Evolutionary conservation across 2,888 invertebrate genomes (phyloP).

Genomic region (Caenorhabditis afra): DNA sequence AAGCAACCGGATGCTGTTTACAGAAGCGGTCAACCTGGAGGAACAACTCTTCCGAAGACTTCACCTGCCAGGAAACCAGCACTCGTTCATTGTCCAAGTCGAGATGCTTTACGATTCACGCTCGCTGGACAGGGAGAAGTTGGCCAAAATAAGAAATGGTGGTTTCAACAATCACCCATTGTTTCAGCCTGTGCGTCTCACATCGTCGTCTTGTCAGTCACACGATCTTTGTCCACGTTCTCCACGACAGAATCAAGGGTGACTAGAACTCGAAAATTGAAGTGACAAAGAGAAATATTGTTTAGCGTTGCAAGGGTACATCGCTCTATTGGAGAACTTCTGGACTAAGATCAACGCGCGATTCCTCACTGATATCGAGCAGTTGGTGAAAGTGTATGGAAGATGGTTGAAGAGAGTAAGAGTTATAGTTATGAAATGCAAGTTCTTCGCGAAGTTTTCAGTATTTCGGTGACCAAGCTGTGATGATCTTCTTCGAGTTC

Average conservation of each 20-base stretch:
- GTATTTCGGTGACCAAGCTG: no score
- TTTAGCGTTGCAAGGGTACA: no score
- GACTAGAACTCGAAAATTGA: background rate
- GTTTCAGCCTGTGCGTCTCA: background rate
- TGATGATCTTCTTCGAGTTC: no score
- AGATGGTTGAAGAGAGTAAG: no score
- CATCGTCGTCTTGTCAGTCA: conserved; percentile 2
- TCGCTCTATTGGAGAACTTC: no score
- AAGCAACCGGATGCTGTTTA: background rate
- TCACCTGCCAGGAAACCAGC: background rate
- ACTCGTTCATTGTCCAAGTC: background rate
- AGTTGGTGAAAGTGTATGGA: no score
- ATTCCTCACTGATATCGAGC: no score
- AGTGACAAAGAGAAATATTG: background rate
- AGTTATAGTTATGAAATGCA: no score
- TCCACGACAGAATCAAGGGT: background rate
- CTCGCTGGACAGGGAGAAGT: conserved; percentile 2
- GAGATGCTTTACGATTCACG: background rate
- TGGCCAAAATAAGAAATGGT: background rate
- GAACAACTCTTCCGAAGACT: background rate
- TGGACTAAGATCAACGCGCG: no score
- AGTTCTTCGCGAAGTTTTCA: no score
- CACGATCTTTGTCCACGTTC: background rate
- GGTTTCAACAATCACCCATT: background rate
- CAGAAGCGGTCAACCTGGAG: background rate